phyloP scores from a whole-genome alignment of 2,797 vertebrate genomes.

The Acomys russatus region DNA sequence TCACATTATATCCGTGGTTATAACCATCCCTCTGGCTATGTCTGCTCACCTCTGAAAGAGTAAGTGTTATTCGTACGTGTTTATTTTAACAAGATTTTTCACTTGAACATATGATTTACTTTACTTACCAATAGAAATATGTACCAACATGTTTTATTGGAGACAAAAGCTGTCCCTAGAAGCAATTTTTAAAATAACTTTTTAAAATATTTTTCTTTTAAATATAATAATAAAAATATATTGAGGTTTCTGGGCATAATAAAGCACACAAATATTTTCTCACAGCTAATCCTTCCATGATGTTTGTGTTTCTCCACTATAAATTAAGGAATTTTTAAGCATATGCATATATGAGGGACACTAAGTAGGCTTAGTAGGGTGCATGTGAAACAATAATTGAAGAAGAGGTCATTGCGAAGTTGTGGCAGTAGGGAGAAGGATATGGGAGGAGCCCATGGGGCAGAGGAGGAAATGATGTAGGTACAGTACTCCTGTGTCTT shows the following conservation, averaged over 20 bases:
- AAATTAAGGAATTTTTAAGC: conserved; percentile 48
- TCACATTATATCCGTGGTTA: conserved; percentile 84
- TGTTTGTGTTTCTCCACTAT: conserved; percentile 29
- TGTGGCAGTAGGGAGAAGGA: not conserved
- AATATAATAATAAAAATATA: conserved; percentile 54
- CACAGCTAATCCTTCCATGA: not conserved
- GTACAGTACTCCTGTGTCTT: not conserved
- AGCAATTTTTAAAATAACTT: conserved; percentile 11
- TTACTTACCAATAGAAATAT: conserved; percentile 19
- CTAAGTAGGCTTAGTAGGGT: not conserved
- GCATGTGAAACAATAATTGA: not conserved
- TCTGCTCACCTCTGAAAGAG: conserved; percentile 85
- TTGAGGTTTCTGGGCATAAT: not conserved
- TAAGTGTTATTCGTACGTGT: conserved; percentile 79
- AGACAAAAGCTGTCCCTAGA: not conserved
- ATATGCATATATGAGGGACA: not conserved
- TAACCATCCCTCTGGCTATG: conserved; percentile 87
- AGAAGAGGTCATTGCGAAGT: not conserved
- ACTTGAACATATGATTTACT: conserved; percentile 41
- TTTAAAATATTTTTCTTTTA: conserved; percentile 16
- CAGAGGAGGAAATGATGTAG: not conserved
- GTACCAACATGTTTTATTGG: not conserved
- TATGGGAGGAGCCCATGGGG: not conserved
- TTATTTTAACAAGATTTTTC: conserved; percentile 28
- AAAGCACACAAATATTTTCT: not conserved